phyloP scores from a whole-genome alignment of 2,113 vertebrate genomes.

The Pao palembangensis region DNA sequence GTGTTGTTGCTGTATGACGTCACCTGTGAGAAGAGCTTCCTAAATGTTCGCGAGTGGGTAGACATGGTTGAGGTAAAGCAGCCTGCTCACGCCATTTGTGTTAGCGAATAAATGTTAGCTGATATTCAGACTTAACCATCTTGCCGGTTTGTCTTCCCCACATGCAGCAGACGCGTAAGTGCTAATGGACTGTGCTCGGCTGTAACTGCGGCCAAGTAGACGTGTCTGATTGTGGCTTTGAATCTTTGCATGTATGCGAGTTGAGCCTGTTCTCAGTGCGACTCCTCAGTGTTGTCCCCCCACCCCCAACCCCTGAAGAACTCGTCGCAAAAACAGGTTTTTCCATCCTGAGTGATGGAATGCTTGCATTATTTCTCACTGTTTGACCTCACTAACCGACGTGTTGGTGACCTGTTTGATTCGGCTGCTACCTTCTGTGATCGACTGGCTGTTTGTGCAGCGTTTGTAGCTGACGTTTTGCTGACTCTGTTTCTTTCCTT shows the following conservation, averaged over 20 bases:
- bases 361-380: too few relatives aligned
- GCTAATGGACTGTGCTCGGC: background rate
- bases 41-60: slow-evolving; percentile 93
- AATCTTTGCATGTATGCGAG: background rate
- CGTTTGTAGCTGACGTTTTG: background rate
- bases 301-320: too few relatives aligned
- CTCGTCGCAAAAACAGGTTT: too few relatives aligned
- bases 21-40: slow-evolving; percentile 90
- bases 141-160: slow-evolving; percentile 32
- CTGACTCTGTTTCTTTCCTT: background rate
- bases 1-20: slow-evolving; percentile 92
- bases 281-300: too few relatives aligned
- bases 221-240: background rate
- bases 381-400: too few relatives aligned
- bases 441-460: too few relatives aligned
- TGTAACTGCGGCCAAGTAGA: slow-evolving; percentile 4
- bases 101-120: background rate
- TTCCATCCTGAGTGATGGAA: too few relatives aligned
- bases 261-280: too few relatives aligned
- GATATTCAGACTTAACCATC: slow-evolving; percentile 14
- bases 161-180: slow-evolving; percentile 65
- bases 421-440: too few relatives aligned
- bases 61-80: slow-evolving; percentile 89
- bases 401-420: background rate
- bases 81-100: background rate